Evolutionary conservation across 2,797 vertebrate genomes (phyloP).

Genomic region (Myotis pilosus): DNA sequence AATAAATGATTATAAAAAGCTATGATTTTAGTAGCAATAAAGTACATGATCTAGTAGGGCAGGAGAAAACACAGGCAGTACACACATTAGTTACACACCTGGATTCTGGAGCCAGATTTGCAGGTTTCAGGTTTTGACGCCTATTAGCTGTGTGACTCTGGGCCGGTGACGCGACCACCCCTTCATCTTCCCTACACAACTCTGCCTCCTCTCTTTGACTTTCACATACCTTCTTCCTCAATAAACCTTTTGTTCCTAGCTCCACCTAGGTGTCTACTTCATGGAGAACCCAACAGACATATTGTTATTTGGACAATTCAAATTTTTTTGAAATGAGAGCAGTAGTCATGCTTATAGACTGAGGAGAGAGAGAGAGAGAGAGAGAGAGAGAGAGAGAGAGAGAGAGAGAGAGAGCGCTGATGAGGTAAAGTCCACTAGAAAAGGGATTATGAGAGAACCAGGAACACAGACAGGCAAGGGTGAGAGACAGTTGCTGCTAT

Average conservation of each 20-base stretch:
- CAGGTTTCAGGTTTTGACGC: not conserved
- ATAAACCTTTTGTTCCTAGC: not conserved
- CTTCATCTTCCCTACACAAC: fast-evolving
- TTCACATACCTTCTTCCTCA: not conserved
- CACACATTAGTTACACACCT: not conserved
- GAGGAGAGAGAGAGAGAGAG: not conserved
- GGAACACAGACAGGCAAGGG: not conserved
- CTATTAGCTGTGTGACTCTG: not conserved
- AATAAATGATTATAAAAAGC: not conserved
- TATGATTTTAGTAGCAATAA: not conserved
- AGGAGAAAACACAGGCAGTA: not conserved
- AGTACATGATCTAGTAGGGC: not conserved
- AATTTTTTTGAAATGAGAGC: not conserved
- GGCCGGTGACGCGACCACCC: fast-evolving
- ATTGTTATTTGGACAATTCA: not conserved
- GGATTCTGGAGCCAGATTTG: not conserved
- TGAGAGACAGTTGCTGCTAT: not conserved
- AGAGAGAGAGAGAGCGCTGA: fast-evolving
- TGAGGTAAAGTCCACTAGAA: not conserved
- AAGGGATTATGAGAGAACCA: not conserved
- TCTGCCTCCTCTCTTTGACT: not conserved
- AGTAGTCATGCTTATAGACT: not conserved
- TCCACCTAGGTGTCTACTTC: not conserved
- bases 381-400: too few species aligned
- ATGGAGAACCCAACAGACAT: not conserved